phyloP scores from a whole-genome alignment of 2,888 invertebrate species.

The Seladonia tumulorum region DNA sequence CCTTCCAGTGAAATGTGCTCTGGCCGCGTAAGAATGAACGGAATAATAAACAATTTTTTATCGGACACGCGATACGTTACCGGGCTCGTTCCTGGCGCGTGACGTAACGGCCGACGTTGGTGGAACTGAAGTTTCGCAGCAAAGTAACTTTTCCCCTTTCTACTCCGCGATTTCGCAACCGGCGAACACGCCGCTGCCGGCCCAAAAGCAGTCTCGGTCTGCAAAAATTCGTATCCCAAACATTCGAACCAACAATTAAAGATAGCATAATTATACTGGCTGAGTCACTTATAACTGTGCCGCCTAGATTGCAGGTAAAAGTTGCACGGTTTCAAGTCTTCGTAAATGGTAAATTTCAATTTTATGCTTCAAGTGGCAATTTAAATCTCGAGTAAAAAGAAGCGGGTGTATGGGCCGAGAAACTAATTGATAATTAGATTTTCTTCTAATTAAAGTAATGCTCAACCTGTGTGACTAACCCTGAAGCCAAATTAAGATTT shows the following conservation, averaged over 20 bases:
- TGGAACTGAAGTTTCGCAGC: constrained; percentile 36
- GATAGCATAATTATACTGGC: background rate
- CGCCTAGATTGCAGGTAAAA: no score
- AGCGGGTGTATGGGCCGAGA: no score
- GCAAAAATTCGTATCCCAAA: background rate
- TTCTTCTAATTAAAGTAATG: no score
- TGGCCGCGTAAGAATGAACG: constrained; percentile 43
- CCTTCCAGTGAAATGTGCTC: constrained; percentile 34
- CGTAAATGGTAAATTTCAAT: background rate
- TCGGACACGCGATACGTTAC: constrained; percentile 65
- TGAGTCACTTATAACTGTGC: background rate
- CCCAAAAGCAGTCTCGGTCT: background rate
- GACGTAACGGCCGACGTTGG: constrained; percentile 59
- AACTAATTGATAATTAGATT: no score
- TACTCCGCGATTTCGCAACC: constrained; percentile 35
- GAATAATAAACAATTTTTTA: constrained; percentile 69
- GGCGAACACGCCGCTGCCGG: background rate
- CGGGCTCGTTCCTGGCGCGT: constrained; percentile 44
- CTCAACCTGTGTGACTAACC: no score
- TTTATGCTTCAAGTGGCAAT: no score
- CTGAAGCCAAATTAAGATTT: no score
- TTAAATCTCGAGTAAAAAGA: no score
- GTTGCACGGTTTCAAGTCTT: background rate
- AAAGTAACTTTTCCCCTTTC: constrained; percentile 50
- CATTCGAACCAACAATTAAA: background rate